Evolutionary conservation across 1,140 invertebrate species (phyloP), one percentile per base, ranked within the genome.

Genomic region (Doryteuthis pealeii): DNA sequence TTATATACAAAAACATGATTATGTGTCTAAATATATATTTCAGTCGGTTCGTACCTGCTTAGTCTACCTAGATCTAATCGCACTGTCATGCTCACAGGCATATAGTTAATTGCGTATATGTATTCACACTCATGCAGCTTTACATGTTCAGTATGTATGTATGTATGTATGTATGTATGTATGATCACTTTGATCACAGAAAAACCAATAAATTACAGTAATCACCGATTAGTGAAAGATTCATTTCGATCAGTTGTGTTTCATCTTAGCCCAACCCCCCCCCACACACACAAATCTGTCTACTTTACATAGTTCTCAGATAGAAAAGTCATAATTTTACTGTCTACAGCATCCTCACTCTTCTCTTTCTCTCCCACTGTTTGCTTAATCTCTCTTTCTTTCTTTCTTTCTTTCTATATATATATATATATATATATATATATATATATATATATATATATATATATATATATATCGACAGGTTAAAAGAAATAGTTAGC

Each of bases 141-240:
- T 71, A 58, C 40, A 33, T 71, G 30, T 71, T 22, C 30, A 58
- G 70, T 71, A 43, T 71, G 70, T 71, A 31, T 71, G 70, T 71
- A 31, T 71, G 70, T 71, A 58, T 71, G 40, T 71, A 58, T 71
- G 70, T 71, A 58, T 71, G 35, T 71, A 58, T 71, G 70, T 71
- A 30, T 71, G 70, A 58, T 26, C 6, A 68, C 66, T 8, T 3
- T 18, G 18, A 68, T 49, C 45, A 49, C 1, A 49, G 45, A 1
- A 49, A 49, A 49, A 49, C 12, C 1, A 49, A 49, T 49, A 1
- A 1, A 49, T 49, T 22, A 49, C 12, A 49, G 45, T 49, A 12
- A 1, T 49, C 22, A 12, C 22, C 1, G 45, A 15, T 15, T 15
- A 49, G 12, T 49, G 45, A 15, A 49, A 49, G 22, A 1, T 49